phyloP scores from a whole-genome alignment of 2,113 vertebrate genomes.

The Dicaeum eximium region DNA sequence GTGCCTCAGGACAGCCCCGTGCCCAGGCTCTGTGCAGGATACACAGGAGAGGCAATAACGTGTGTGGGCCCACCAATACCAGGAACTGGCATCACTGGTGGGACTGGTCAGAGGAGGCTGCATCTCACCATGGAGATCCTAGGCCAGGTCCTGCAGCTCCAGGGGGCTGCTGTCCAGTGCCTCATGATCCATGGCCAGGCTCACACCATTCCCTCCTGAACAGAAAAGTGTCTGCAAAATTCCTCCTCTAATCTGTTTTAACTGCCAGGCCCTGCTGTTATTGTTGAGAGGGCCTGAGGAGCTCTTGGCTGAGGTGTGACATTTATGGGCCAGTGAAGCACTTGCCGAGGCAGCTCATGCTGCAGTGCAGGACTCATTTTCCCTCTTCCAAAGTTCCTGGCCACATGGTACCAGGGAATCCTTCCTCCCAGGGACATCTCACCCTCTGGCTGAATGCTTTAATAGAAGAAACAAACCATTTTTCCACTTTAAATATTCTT shows the following conservation, averaged over 20 bases:
- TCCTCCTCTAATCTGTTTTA: neutral
- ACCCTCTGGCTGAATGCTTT: neutral
- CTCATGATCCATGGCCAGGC: rapidly evolving
- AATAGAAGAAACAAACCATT: neutral
- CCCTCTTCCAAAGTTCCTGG: neutral
- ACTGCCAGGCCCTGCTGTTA: neutral
- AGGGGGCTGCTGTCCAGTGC: neutral
- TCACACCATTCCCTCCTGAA: neutral
- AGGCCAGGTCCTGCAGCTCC: neutral
- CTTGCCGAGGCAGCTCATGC: neutral
- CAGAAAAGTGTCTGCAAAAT: neutral
- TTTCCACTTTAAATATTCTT: neutral
- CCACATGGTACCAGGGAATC: rapidly evolving
- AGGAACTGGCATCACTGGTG: neutral
- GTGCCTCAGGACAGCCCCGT: rapidly evolving
- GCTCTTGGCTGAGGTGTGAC: neutral
- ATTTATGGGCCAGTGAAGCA: rapidly evolving
- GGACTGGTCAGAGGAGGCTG: neutral
- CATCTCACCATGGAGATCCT: neutral
- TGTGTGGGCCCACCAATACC: neutral
- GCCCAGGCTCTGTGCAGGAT: neutral
- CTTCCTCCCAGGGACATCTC: neutral
- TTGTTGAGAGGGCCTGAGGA: neutral
- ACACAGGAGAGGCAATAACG: neutral
- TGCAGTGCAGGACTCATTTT: rapidly evolving